Conservation (phyloP, 2,797 vertebrate genomes). For the Peromyscus melanophrys region DNA sequence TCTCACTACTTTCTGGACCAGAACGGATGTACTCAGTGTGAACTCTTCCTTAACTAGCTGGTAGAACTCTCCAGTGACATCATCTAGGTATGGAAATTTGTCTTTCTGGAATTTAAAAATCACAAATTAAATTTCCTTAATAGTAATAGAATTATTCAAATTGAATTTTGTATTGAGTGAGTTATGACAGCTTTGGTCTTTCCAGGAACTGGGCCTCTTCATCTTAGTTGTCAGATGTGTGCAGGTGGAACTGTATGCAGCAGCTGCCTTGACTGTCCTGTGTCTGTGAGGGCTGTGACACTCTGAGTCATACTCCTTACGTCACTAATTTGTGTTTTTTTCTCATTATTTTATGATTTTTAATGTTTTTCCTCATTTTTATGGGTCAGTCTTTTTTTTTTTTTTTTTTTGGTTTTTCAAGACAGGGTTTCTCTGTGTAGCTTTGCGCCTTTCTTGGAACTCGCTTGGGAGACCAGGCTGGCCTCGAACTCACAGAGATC, state of each 20-base stretch:
- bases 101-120: neutral
- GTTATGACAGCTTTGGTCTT: neutral
- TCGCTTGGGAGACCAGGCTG: too few relatives aligned
- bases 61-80: neutral
- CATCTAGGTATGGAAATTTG: neutral
- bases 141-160: slow-evolving; percentile 20
- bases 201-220: neutral
- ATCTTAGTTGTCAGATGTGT: slow-evolving; percentile 4
- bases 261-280: neutral
- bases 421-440: too few relatives aligned
- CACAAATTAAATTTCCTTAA: neutral
- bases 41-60: neutral
- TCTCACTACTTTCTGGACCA: neutral
- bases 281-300: neutral
- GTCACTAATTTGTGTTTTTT: neutral
- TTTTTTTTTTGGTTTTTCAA: too few relatives aligned
- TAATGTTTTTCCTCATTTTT: neutral
- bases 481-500: too few relatives aligned
- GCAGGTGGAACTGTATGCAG: neutral
- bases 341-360: too few relatives aligned
- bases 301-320: neutral
- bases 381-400: neutral
- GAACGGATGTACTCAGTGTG: neutral
- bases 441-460: too few relatives aligned
- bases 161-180: neutral